Conservation (phyloP, 2,113 vertebrate species). For the Coptodon bakossiorum region DNA sequence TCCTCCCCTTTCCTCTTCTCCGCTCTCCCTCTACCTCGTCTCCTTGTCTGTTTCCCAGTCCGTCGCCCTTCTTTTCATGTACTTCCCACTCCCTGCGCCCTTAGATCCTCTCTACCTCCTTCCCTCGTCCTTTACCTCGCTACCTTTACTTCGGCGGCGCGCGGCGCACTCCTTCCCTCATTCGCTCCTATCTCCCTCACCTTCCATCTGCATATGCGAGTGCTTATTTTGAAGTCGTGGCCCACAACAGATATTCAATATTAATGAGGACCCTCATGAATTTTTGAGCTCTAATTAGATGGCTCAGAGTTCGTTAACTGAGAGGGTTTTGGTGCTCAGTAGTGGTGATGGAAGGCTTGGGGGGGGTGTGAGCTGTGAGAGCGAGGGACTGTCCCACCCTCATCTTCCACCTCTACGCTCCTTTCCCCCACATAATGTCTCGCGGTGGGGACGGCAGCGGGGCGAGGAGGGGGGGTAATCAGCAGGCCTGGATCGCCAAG, state of each 20-base stretch:
- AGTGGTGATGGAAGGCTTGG: slow-evolving; percentile 34
- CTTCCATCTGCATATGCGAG: slow-evolving; percentile 68
- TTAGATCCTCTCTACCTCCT: slow-evolving; percentile 42
- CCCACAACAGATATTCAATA: slow-evolving; percentile 74
- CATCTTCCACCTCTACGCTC: slow-evolving; percentile 23
- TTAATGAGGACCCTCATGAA: slow-evolving; percentile 75
- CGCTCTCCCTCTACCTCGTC: slow-evolving; percentile 33
- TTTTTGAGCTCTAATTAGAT: slow-evolving; percentile 75
- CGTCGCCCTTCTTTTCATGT: slow-evolving; percentile 58
- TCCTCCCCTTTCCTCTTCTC: slow-evolving; percentile 33
- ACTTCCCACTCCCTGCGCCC: slow-evolving; percentile 41
- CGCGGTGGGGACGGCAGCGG: not conserved
- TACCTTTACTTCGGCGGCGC: slow-evolving; percentile 44
- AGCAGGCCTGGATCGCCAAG: slow-evolving; percentile 27
- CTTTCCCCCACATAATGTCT: slow-evolving; percentile 16
- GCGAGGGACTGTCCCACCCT: slow-evolving; percentile 52
- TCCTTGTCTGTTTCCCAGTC: slow-evolving; percentile 35
- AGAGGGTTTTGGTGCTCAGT: slow-evolving; percentile 50
- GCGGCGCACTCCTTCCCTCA: slow-evolving; percentile 3
- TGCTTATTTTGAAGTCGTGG: slow-evolving; percentile 71
- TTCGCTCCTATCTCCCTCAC: slow-evolving; percentile 31
- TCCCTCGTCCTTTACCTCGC: slow-evolving; percentile 45
- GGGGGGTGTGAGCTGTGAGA: slow-evolving; percentile 17
- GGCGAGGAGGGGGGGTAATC: slow-evolving; percentile 31
- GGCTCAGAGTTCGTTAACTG: slow-evolving; percentile 66